These are phyloP conservation scores for Drosophila recens DNA, from an alignment of 2,888 invertebrate genomes.

Conservation along the genomic window DNA sequence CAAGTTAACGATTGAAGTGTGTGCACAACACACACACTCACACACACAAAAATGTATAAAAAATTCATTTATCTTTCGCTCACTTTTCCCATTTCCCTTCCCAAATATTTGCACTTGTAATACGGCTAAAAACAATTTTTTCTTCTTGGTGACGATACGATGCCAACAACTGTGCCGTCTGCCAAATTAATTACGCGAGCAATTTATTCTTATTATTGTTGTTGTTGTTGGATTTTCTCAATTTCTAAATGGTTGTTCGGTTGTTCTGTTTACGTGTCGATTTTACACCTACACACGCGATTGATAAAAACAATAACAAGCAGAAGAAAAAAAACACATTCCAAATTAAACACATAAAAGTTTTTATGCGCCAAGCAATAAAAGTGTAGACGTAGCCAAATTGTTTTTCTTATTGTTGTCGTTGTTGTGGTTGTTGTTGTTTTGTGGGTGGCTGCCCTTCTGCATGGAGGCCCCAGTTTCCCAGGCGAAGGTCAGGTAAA, in stretches of 20 bases:
- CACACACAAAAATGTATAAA: conserved; percentile 11
- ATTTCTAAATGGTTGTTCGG: conserved; percentile 49
- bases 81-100: background rate
- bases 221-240: conserved; percentile 27
- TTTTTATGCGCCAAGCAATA: conserved; percentile 77
- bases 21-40: conserved; percentile 5
- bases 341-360: conserved; percentile 82
- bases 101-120: conserved; percentile 72
- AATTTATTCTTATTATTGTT: conserved; percentile 51
- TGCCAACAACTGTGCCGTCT: conserved; percentile 51
- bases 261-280: conserved; percentile 66
- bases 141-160: conserved; percentile 69
- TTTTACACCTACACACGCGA: conserved; percentile 68
- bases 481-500: conserved; percentile 78
- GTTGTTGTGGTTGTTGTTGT: no score
- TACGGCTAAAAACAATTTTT: conserved; percentile 51
- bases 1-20: conserved; percentile 78
- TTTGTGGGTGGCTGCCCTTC: conserved; percentile 57
- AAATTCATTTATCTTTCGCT: conserved; percentile 31
- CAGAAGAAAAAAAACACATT: conserved; percentile 66
- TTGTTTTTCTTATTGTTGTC: conserved; percentile 21
- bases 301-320: conserved; percentile 81
- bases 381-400: conserved; percentile 72
- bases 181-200: conserved; percentile 74
- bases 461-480: conserved; percentile 49